Evolutionary conservation across 1,140 invertebrate genomes (phyloP).

Genomic region (Euwallacea fornicatus): DNA sequence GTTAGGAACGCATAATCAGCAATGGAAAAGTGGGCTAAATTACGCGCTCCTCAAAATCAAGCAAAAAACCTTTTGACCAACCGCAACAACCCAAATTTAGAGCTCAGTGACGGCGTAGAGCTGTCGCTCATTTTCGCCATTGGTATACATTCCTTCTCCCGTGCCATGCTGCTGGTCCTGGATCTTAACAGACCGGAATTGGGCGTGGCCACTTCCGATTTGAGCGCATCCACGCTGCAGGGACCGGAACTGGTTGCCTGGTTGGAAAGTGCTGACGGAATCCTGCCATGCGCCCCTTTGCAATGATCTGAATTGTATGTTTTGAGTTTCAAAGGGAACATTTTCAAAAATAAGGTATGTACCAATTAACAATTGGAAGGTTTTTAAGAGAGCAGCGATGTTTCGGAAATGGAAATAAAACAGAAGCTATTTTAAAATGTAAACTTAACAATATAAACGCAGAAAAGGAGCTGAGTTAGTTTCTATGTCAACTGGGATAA

Average conservation of each 20-base stretch:
- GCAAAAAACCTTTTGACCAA: conserved; percentile 4
- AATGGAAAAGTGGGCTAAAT: too few relatives aligned
- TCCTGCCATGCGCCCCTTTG: conserved; percentile 54
- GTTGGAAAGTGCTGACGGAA: conserved; percentile 46
- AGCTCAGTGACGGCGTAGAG: conserved; percentile 54
- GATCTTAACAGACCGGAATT: conserved; percentile 51
- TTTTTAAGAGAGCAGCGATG: too few relatives aligned
- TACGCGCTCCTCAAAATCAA: not conserved
- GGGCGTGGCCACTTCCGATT: conserved; percentile 43
- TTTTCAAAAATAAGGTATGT: not conserved
- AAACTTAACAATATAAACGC: too few relatives aligned
- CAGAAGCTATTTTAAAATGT: not conserved
- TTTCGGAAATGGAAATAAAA: too few relatives aligned
- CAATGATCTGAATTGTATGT: conserved; percentile 41
- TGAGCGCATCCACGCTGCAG: conserved; percentile 46
- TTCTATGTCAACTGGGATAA: too few relatives aligned
- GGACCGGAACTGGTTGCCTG: conserved; percentile 49
- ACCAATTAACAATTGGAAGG: too few relatives aligned
- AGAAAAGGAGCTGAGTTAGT: too few relatives aligned
- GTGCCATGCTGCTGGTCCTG: conserved; percentile 48
- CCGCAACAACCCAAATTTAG: conserved; percentile 40
- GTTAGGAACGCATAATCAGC: conserved; percentile 1
- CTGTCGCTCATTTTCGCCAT: conserved; percentile 51
- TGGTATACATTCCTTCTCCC: conserved; percentile 47
- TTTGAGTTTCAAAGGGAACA: not conserved